These are phyloP conservation scores for Rhinichthys osculus DNA, from an alignment of 2,797 vertebrate genomes.

Conservation along the genomic window DNA sequence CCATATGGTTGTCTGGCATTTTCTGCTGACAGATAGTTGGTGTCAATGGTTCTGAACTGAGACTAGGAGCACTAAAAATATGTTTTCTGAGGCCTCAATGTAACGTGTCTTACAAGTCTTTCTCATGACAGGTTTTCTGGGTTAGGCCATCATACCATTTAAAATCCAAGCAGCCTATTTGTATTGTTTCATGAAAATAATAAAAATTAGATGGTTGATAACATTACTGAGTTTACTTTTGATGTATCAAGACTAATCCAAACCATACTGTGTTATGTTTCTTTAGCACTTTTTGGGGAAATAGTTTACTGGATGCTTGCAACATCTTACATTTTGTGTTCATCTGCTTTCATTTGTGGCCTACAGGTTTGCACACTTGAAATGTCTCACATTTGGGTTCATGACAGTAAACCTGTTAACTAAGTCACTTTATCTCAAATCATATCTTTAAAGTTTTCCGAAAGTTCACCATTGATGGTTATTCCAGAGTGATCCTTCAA, in stretches of 20 bases:
- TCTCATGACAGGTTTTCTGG: neutral
- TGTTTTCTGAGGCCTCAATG: neutral
- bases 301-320: neutral
- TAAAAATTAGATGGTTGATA: neutral
- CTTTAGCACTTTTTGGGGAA: neutral
- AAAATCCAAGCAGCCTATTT: neutral
- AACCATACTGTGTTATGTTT: neutral
- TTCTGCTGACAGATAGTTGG: neutral
- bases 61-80: neutral
- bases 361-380: neutral
- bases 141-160: neutral
- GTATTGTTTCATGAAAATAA: neutral
- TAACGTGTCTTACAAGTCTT: neutral
- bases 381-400: neutral
- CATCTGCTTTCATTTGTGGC: slow-evolving; percentile 1
- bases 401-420: neutral
- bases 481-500: slow-evolving; percentile 17
- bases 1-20: neutral
- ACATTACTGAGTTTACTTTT: neutral
- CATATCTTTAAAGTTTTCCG: neutral
- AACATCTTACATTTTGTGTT: neutral
- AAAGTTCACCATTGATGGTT: neutral
- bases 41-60: neutral
- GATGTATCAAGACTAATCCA: neutral
- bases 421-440: neutral